Base-by-base conservation (phyloP, 2,113 vertebrate genomes). In the Otolemur garnettii region DNA sequence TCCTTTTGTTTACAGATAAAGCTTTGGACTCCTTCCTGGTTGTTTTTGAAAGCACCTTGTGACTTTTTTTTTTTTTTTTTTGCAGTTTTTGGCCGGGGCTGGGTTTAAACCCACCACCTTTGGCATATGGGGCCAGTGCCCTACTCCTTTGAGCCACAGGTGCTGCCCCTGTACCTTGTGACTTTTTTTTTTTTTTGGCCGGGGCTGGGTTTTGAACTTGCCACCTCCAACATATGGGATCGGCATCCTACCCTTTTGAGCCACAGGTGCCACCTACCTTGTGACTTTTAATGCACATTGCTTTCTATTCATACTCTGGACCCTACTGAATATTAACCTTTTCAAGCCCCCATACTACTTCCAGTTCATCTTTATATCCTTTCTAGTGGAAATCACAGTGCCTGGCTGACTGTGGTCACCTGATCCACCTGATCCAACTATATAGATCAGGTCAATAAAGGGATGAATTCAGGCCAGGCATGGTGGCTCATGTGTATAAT, bases 291-390 rank as follows among this genome's bases (percentile, higher is more conserved):
- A 72, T 30, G 19, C 3, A 11, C 55, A 5, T 66, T 71, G 42
- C 28, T 55, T 81, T 79, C 30, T 88, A 21, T 78, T 60, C 53
- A 45, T 55, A 24, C 42, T 72, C 35, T 33, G 78, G 55, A 59
- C 26, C 24, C 30, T 83, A 7, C 26, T 84, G 28, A 74, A 28
- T 78, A 74, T 42, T 87, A 95, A 57, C 18, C 19, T 85, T 75
- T 90, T 68, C 84, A 78, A 96, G 38, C 64, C 6, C 87, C 62
- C 66, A 33, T 66, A 83, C 42, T 57, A 9, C 91, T 80, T 93
- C 57, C 9, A 55, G 42, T 69, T 94, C 50, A 38, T 53, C 68
- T 72, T 83, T 35, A 78, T 94, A n/a, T 66, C 59, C 24, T 93
- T 59, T 60, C 66, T 0, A 64, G 10, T 53, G 8, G 77, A 93